Percentiles rank a stretch among this genome's conserved stretches.
These are phyloP conservation scores for Helicoverpa zea DNA, from an alignment of 1,140 invertebrate species.

Conservation along the genomic window DNA sequence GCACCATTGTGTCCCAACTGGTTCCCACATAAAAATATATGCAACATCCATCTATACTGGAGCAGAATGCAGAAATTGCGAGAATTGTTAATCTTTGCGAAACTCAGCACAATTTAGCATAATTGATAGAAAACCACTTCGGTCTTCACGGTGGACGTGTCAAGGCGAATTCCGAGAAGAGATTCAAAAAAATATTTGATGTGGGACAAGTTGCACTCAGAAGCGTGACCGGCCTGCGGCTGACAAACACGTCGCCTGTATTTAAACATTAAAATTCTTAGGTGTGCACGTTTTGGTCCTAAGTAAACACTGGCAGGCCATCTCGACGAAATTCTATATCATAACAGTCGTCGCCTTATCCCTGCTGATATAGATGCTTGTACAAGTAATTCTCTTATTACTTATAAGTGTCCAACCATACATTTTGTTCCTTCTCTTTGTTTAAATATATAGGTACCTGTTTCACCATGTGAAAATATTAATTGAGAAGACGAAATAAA, in stretches of 20 bases:
- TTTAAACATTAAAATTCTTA: constrained; percentile 43
- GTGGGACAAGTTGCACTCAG: constrained; percentile 29
- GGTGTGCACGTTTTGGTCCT: constrained; percentile 48
- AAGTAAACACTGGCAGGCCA: constrained; percentile 43
- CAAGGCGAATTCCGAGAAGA: constrained; percentile 20
- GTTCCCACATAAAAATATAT: constrained; percentile 75
- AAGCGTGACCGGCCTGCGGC: constrained; percentile 13
- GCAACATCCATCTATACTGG: constrained; percentile 66
- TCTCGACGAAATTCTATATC: constrained; percentile 45
- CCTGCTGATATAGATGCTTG: constrained; percentile 18
- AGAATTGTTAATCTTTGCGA: constrained; percentile 67
- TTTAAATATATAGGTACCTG: not conserved
- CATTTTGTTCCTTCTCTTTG: not conserved
- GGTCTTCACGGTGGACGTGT: constrained; percentile 1
- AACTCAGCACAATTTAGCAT: constrained; percentile 51
- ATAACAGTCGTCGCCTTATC: constrained; percentile 5
- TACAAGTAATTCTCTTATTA: constrained; percentile 13
- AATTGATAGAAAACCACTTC: constrained; percentile 45
- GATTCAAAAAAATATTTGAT: constrained; percentile 41
- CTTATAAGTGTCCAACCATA: not conserved
- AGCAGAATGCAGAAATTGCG: constrained; percentile 72
- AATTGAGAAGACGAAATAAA: too few species aligned
- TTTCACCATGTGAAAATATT: not conserved
- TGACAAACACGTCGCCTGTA: constrained; percentile 25
- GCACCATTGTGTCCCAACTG: constrained; percentile 66